phyloP scores from a whole-genome alignment of 2,888 invertebrate species.

The Pemphredon lugubris region DNA sequence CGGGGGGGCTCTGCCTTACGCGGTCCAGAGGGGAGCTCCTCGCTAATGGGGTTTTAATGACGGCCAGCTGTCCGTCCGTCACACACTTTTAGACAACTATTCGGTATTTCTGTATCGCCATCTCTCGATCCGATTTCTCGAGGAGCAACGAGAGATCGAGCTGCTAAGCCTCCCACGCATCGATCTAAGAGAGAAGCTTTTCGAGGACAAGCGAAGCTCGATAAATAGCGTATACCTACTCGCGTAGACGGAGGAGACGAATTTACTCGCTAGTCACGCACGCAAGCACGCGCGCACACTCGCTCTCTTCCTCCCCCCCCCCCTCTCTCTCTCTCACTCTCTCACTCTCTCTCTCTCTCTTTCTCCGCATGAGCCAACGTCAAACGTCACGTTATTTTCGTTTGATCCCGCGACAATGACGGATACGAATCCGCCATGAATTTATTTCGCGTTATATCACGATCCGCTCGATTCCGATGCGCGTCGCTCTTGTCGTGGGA shows the following conservation, averaged over 20 bases:
- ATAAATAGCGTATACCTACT: constrained; percentile 17
- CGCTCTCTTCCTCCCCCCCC: too few relatives aligned
- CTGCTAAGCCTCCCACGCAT: constrained; percentile 25
- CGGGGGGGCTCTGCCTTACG: constrained; percentile 69
- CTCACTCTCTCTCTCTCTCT: too few relatives aligned
- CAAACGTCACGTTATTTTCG: constrained; percentile 7
- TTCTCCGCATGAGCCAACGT: constrained; percentile 19
- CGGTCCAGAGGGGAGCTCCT: constrained; percentile 69
- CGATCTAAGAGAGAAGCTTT: constrained; percentile 11
- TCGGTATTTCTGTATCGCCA: constrained; percentile 75
- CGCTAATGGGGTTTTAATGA: constrained; percentile 80
- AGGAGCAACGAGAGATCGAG: constrained; percentile 31
- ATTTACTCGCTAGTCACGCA: not conserved
- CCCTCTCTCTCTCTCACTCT: too few relatives aligned
- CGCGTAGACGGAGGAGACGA: not conserved
- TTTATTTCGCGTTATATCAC: constrained; percentile 20
- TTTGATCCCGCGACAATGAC: constrained; percentile 19
- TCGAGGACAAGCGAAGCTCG: constrained; percentile 6
- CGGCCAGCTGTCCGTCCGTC: constrained; percentile 81
- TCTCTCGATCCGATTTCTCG: constrained; percentile 63
- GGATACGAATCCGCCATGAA: constrained; percentile 22
- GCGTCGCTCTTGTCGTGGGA: too few relatives aligned
- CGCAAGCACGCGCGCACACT: too few relatives aligned
- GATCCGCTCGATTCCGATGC: not conserved
- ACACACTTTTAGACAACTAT: constrained; percentile 78